Conservation (phyloP, 92 coral and sea anemone genomes). For the Pocillopora grandis region DNA sequence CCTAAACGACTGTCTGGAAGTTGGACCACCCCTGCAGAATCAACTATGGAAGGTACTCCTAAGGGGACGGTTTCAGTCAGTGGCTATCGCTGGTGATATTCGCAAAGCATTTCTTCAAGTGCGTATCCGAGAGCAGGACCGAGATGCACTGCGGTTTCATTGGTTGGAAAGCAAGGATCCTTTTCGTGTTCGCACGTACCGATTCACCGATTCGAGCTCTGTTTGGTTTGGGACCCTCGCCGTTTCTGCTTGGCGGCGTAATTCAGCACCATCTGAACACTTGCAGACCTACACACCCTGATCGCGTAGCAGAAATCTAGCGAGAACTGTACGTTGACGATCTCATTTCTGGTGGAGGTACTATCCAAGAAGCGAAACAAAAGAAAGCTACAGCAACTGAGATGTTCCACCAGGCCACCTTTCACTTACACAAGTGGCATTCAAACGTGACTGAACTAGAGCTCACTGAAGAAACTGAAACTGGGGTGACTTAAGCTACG, state of each 20-base stretch:
- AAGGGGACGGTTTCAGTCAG: too few species aligned
- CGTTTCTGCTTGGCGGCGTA: constrained; percentile 54
- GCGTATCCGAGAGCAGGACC: too few species aligned
- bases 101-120: too few species aligned
- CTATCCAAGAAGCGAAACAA: constrained; percentile 9
- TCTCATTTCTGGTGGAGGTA: constrained; percentile 19
- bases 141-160: constrained; percentile 51
- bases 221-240: constrained; percentile 47
- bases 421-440: constrained; percentile 9
- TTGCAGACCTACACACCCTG: constrained; percentile 27
- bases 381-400: too few species aligned
- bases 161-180: constrained; percentile 44
- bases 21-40: too few species aligned
- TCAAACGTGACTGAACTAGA: constrained; percentile 1
- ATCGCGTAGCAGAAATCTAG: background rate
- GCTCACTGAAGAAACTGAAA: background rate
- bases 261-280: constrained; percentile 36
- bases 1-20: too few species aligned
- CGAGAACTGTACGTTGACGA: background rate
- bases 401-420: too few species aligned
- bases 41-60: too few species aligned
- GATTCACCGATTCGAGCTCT: constrained; percentile 48
- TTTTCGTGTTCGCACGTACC: constrained; percentile 25
- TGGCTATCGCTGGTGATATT: too few species aligned
- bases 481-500: constrained; percentile 2